phyloP scores from a whole-genome alignment of 2,797 vertebrate species.

The Hippopotamyrus pictus region DNA sequence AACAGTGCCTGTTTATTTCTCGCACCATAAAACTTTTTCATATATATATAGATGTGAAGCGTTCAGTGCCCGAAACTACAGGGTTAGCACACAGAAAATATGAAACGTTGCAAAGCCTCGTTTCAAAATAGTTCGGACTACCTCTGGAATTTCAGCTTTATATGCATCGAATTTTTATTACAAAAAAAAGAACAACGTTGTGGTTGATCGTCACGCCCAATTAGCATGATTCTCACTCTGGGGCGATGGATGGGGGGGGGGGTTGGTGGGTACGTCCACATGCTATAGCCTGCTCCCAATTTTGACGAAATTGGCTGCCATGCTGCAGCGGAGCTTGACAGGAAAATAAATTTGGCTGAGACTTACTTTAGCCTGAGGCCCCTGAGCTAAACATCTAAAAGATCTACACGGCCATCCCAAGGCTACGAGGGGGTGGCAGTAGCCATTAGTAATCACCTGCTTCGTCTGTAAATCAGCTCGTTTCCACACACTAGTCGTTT shows the following conservation, averaged over 20 bases:
- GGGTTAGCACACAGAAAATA: background rate
- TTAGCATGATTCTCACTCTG: background rate
- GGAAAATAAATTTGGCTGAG: constrained; percentile 5
- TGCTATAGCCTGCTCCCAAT: background rate
- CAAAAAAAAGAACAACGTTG: background rate
- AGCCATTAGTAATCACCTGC: background rate
- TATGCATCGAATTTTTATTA: background rate
- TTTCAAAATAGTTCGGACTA: background rate
- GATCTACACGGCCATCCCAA: background rate
- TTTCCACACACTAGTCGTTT: background rate
- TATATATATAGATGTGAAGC: background rate
- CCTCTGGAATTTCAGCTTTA: background rate
- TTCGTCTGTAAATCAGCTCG: background rate
- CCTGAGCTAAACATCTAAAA: background rate
- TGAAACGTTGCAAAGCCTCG: background rate
- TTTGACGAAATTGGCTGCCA: background rate
- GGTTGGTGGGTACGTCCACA: background rate
- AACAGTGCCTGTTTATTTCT: background rate
- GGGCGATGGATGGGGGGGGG: background rate
- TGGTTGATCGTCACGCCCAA: background rate
- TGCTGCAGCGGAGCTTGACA: background rate
- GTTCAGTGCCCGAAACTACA: background rate
- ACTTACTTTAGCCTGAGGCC: background rate
- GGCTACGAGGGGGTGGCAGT: background rate
- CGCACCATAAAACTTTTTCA: constrained; percentile 5